phyloP scores from a whole-genome alignment of 1,140 invertebrate genomes.

The Drosophila ercepeae region DNA sequence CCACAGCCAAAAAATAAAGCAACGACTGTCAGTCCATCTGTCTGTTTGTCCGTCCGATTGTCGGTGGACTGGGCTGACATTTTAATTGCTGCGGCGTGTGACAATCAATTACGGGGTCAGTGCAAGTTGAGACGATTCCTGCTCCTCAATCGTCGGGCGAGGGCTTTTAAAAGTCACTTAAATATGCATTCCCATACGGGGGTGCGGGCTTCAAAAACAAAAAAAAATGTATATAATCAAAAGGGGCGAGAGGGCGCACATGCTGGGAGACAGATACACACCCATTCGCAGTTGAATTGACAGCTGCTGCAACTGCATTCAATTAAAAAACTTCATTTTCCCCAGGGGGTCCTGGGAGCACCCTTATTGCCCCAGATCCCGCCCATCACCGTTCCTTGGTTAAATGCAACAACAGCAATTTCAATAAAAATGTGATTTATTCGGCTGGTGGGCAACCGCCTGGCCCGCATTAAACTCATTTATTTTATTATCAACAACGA shows the following conservation, averaged over 20 bases:
- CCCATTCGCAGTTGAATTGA: slow-evolving; percentile 47
- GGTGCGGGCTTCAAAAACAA: slow-evolving; percentile 1
- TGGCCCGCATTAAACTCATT: slow-evolving; percentile 52
- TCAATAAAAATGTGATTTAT: slow-evolving; percentile 64
- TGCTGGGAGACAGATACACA: slow-evolving; percentile 12
- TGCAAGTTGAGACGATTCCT: slow-evolving; percentile 40
- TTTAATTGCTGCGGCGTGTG: slow-evolving; percentile 72
- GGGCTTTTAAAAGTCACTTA: slow-evolving; percentile 69
- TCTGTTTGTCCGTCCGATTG: not conserved
- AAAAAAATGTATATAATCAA: not conserved
- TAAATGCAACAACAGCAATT: slow-evolving; percentile 51
- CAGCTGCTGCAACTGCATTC: slow-evolving; percentile 63
- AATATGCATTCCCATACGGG: slow-evolving; percentile 57
- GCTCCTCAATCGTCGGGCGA: slow-evolving; percentile 26
- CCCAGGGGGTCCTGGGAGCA: slow-evolving; percentile 12
- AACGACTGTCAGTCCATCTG: slow-evolving; percentile 2
- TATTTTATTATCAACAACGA: slow-evolving; percentile 62
- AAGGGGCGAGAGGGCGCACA: not conserved
- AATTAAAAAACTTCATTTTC: slow-evolving; percentile 59
- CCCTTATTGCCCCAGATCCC: not conserved
- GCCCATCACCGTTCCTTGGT: not conserved
- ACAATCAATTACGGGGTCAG: slow-evolving; percentile 72
- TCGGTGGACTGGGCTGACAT: slow-evolving; percentile 37
- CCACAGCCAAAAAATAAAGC: slow-evolving; percentile 30
- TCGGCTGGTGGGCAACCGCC: slow-evolving; percentile 1